A percentile compares a stretch with the other conserved stretches of the same genome.
phyloP scores from a whole-genome alignment of 2,888 invertebrate species.

The Baccha elongata region DNA sequence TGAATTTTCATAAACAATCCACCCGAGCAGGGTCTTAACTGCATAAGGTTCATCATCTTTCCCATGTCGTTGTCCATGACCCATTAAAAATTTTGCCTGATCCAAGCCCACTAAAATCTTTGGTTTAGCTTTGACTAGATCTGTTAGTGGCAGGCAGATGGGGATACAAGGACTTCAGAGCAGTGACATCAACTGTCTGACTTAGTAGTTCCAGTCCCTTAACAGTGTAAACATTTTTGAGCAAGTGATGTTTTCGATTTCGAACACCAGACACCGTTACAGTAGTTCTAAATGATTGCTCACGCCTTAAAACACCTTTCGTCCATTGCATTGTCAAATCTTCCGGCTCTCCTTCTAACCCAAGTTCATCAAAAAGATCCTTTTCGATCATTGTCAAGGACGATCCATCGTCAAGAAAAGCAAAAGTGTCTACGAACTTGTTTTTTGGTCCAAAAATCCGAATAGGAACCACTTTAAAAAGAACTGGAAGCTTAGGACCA shows the following conservation, averaged over 20 bases:
- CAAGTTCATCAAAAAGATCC: slow-evolving; percentile 25
- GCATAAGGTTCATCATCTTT: slow-evolving; percentile 14
- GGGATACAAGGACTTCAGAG: no score
- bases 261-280: neutral
- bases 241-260: neutral
- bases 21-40: no score
- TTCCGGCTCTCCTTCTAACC: slow-evolving; percentile 13
- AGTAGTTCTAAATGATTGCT: neutral
- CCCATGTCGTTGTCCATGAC: neutral
- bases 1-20: slow-evolving; percentile 15
- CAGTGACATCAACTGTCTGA: neutral
- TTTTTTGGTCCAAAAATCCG: neutral
- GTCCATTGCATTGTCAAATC: slow-evolving; percentile 20
- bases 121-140: slow-evolving; percentile 6
- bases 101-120: slow-evolving; percentile 28
- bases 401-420: no score
- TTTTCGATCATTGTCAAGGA: slow-evolving; percentile 15
- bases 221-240: slow-evolving; percentile 19
- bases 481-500: slow-evolving; percentile 8
- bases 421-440: no score
- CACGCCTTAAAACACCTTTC: neutral
- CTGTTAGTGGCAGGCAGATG: neutral
- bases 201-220: neutral
- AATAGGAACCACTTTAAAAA: slow-evolving; percentile 13
- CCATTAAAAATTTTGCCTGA: slow-evolving; percentile 25